Evolutionary conservation across 2,113 vertebrate species (phyloP), one percentile per base, ranked within the genome.

Genomic region (Pteronura brasiliensis): DNA sequence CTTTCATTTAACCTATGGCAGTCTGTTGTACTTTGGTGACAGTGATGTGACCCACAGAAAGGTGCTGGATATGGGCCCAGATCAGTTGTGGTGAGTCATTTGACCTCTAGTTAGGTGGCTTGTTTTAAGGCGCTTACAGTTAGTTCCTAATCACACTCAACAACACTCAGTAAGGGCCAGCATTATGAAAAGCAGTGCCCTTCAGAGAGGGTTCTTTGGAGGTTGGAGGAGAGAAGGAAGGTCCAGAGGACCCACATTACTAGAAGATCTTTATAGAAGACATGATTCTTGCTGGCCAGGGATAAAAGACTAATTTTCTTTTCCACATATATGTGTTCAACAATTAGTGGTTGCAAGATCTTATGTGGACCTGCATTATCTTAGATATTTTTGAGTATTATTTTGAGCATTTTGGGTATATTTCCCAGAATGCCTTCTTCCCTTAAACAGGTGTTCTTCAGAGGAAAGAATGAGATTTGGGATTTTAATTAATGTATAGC

Each of bases 11-110:
- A 97, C 61, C 71, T 63, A 93, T 69, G 59, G n/a, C 49, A 0
- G 2, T 67, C 49, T 86, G 34, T 52, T 7, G 11, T 92, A 25
- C 61, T 85, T 95, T 49, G 25, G 34, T 74, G 74, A 77, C 36
- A 88, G 34, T 39, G 47, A 97, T 55, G 44, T 44, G 21, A 95
- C 55, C 34, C 27, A 79, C 2, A 8, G 1, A 84, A 93, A 25
- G 67, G n/a, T 74, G 83, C 96, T 0, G 0, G 18, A 79, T 0
- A 92, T 95, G 57, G 18, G 49, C 0, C 0, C 96, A 88, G 0
- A 83, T 93, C 87, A 89, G 36, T n/a, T 90, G 88, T 83, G 47
- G 90, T 94, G 95, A 88, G 57, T 97, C 95, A 96, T 93, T 72
- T 93, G 96, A 89, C 89, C 81, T 95, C 57, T 59, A 57, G 21